Conservation (phyloP, 2,797 vertebrate genomes). For the Pseudochirops cupreus region DNA sequence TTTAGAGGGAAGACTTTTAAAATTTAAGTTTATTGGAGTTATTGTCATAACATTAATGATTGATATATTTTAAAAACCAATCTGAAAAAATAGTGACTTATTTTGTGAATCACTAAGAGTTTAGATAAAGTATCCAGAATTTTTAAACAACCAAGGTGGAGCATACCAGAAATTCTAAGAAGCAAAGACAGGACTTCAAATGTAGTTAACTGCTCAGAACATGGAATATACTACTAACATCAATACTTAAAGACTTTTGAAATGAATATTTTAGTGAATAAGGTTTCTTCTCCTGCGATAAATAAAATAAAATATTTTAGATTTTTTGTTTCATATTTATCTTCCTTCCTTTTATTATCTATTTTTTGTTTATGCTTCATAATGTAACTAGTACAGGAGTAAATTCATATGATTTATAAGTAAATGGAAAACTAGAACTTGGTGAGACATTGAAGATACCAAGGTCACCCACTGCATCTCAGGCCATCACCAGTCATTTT, state of each 20-base stretch:
- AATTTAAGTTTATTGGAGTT: background rate
- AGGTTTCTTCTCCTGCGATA: background rate
- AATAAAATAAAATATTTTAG: background rate
- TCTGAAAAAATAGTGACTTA: background rate
- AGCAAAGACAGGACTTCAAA: background rate
- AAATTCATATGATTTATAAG: background rate
- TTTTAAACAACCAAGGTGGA: background rate
- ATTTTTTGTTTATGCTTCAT: background rate
- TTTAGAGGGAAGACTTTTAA: background rate
- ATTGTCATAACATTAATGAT: background rate
- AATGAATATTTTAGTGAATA: background rate
- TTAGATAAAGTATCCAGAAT: background rate
- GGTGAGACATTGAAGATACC: background rate
- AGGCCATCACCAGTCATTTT: background rate
- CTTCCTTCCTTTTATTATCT: background rate
- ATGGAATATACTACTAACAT: no score
- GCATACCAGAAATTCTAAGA: background rate
- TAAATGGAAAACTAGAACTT: background rate
- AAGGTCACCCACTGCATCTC: background rate
- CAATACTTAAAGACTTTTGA: background rate
- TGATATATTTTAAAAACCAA: background rate
- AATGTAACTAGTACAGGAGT: no score
- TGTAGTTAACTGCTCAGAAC: background rate
- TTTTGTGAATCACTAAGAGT: background rate
- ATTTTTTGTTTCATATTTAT: background rate